These are phyloP conservation scores for Micropoecilia bifurca DNA, from an alignment of 2,797 vertebrate species.

Conservation along the genomic window DNA sequence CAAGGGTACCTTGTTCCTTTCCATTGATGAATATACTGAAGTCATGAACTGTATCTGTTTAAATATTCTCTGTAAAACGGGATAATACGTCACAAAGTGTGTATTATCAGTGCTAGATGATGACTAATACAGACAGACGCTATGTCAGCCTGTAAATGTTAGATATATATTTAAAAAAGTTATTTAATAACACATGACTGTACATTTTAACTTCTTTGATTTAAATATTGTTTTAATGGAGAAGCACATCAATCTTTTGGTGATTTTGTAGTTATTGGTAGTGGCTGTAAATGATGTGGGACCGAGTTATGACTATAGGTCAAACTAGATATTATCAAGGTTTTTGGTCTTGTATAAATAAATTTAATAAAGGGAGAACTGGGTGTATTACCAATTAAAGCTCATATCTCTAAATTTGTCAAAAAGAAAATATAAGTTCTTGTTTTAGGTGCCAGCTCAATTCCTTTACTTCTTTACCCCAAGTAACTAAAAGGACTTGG, in stretches of 20 bases:
- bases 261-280: not conserved
- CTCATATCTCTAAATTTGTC: not conserved
- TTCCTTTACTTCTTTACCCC: too few relatives aligned
- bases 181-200: not conserved
- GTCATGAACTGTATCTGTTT: not conserved
- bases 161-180: not conserved
- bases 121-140: not conserved
- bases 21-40: not conserved
- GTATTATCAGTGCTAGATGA: not conserved
- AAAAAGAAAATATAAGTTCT: too few relatives aligned
- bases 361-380: not conserved
- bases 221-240: too few relatives aligned
- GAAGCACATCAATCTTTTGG: not conserved
- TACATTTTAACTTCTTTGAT: too few relatives aligned
- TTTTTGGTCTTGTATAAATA: not conserved
- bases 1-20: not conserved
- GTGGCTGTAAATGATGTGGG: too few relatives aligned
- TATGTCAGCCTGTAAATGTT: not conserved
- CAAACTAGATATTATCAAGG: not conserved
- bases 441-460: too few relatives aligned
- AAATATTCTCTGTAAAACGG: not conserved
- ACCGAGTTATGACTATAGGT: not conserved
- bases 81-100: not conserved
- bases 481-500: too few relatives aligned
- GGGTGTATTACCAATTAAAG: not conserved